Conservation (phyloP, 2,113 vertebrate genomes). For the Oostethus manadensis region DNA sequence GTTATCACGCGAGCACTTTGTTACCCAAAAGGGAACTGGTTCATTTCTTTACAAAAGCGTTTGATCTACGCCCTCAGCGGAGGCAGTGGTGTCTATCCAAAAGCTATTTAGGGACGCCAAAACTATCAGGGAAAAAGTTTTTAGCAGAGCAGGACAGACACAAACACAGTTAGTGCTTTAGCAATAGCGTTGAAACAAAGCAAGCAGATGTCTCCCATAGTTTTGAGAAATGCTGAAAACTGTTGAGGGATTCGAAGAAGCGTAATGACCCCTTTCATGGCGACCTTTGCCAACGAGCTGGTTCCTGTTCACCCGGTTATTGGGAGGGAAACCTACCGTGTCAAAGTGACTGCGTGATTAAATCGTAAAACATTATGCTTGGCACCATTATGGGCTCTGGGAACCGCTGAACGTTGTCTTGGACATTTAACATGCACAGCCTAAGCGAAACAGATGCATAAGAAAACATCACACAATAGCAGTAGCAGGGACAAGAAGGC, state of each 20-base stretch:
- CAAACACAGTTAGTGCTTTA: background rate
- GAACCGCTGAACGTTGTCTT: background rate
- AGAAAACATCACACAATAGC: background rate
- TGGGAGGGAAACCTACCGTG: background rate
- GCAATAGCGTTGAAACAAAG: slow-evolving; percentile 28
- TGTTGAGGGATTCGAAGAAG: slow-evolving; percentile 12
- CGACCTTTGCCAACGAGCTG: background rate
- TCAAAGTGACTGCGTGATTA: background rate
- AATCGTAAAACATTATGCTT: background rate
- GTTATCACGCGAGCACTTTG: too few relatives aligned
- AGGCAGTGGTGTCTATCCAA: slow-evolving; percentile 9
- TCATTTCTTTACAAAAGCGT: too few relatives aligned
- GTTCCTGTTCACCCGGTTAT: slow-evolving; percentile 6
- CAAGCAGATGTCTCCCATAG: slow-evolving; percentile 16
- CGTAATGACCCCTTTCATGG: slow-evolving; percentile 5
- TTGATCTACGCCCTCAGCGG: slow-evolving; percentile 9
- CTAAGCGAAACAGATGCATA: background rate
- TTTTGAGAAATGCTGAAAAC: background rate
- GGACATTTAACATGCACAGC: background rate
- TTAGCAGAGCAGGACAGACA: slow-evolving; percentile 33
- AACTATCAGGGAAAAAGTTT: slow-evolving; percentile 37
- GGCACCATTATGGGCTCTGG: background rate
- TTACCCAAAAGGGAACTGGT: too few relatives aligned
- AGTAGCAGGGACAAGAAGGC: background rate
- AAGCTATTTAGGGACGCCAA: slow-evolving; percentile 21